These are phyloP conservation scores for Polypedilum pembai DNA, from an alignment of 1,140 invertebrate genomes.

Conservation along the genomic window DNA sequence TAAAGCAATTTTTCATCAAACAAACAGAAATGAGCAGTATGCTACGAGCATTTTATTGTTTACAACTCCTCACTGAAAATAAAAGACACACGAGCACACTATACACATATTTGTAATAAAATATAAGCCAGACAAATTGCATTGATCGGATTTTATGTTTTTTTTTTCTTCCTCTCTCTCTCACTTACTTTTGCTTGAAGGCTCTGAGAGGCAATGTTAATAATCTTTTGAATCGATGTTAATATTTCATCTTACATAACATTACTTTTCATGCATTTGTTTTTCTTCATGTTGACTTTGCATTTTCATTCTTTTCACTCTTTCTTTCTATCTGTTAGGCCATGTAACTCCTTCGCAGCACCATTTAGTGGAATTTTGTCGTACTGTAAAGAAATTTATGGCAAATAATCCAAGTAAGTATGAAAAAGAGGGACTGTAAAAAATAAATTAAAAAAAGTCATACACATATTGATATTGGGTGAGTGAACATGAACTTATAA, in stretches of 20 bases:
- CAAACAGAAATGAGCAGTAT: neutral
- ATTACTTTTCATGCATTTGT: neutral
- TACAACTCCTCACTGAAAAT: neutral
- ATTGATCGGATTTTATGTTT: neutral
- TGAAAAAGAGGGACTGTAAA: neutral
- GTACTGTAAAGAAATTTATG: neutral
- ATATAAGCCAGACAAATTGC: neutral
- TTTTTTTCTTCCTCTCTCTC: too few species aligned
- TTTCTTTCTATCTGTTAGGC: neutral
- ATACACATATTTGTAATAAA: too few species aligned
- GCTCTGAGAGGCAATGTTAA: neutral
- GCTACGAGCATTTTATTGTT: neutral
- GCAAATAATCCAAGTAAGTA: neutral
- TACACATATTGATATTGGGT: neutral
- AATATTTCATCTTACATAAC: slow-evolving; percentile 7
- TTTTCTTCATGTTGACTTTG: neutral
- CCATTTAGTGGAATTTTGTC: slow-evolving; percentile 9
- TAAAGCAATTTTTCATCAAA: slow-evolving; percentile 3
- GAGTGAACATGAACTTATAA: neutral
- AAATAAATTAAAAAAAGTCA: neutral
- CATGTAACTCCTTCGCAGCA: slow-evolving; percentile 6
- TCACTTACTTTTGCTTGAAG: neutral
- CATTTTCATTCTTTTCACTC: neutral
- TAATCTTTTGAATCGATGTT: slow-evolving; percentile 2
- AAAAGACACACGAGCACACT: neutral